Percentiles rank a stretch among this genome's conserved stretches.
Evolutionary conservation across 2,797 vertebrate species (phyloP).

Genomic region (Enteromius viviparus): DNA sequence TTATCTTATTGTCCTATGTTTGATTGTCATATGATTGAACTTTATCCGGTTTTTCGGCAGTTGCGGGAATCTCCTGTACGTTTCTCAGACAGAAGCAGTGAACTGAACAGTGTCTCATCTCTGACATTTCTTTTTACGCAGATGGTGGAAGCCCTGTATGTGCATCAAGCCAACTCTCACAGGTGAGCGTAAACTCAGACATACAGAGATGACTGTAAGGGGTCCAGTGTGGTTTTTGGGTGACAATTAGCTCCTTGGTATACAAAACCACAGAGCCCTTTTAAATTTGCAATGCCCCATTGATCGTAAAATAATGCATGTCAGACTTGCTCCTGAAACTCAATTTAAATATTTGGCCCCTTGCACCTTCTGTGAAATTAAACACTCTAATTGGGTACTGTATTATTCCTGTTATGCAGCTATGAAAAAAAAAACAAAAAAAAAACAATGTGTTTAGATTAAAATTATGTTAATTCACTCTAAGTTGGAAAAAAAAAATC

Average conservation of each 20-base stretch:
- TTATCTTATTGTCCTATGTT: not conserved
- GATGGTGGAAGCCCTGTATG: not conserved
- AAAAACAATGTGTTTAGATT: not conserved
- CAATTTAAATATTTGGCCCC: not conserved
- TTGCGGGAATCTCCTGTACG: conserved; percentile 25
- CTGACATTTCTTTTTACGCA: conserved; percentile 30
- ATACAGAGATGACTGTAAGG: conserved; percentile 40
- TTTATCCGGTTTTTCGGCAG: not conserved
- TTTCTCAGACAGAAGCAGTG: conserved; percentile 20
- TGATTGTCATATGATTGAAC: not conserved
- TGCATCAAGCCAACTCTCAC: not conserved
- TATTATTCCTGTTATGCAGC: not conserved
- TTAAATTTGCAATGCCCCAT: not conserved
- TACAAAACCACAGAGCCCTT: conserved; percentile 20
- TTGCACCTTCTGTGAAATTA: not conserved
- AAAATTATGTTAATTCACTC: not conserved
- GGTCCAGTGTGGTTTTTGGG: conserved; percentile 29
- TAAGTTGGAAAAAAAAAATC: no score
- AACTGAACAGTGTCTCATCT: conserved; percentile 20
- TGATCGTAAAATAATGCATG: not conserved
- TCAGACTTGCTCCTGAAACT: not conserved
- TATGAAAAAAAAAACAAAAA: not conserved
- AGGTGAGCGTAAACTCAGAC: conserved; percentile 15
- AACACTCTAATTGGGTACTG: not conserved
- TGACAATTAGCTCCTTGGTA: not conserved